phyloP scores from a whole-genome alignment of 2,888 invertebrate species.

The Pristionchus maxplancki region DNA sequence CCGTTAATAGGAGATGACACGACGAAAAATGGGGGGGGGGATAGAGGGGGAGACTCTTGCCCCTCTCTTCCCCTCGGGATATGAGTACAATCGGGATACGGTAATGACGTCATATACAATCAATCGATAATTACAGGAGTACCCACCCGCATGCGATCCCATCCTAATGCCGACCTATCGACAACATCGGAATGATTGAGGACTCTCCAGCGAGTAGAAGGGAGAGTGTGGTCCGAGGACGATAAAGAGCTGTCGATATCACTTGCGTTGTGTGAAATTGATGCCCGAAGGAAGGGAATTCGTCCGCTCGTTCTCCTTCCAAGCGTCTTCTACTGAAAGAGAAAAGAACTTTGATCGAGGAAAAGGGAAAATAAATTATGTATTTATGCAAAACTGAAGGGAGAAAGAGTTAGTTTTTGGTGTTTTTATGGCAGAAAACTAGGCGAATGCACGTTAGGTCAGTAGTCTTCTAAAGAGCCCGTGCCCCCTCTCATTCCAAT shows the following conservation, averaged over 20 bases:
- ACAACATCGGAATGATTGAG: slow-evolving; percentile 50
- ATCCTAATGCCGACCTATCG: slow-evolving; percentile 52
- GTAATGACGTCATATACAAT: background rate
- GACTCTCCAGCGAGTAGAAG: background rate
- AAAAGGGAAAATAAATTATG: background rate
- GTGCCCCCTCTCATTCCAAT: background rate
- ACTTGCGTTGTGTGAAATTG: slow-evolving; percentile 39
- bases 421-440: background rate
- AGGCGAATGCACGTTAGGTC: background rate
- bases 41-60: background rate
- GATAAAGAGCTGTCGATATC: background rate
- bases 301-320: slow-evolving; percentile 35
- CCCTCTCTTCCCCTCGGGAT: background rate
- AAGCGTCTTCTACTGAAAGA: slow-evolving; percentile 51
- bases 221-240: background rate
- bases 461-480: background rate
- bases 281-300: slow-evolving; percentile 29
- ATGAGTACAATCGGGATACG: slow-evolving; percentile 28
- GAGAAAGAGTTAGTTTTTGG: background rate
- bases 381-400: background rate
- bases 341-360: background rate
- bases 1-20: slow-evolving; percentile 43
- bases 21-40: background rate
- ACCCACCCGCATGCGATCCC: slow-evolving; percentile 51
- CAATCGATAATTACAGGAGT: slow-evolving; percentile 46